Evolutionary conservation across 2,113 vertebrate genomes (phyloP), one percentile per base, ranked within the genome.

Genomic region (Cettia cetti): DNA sequence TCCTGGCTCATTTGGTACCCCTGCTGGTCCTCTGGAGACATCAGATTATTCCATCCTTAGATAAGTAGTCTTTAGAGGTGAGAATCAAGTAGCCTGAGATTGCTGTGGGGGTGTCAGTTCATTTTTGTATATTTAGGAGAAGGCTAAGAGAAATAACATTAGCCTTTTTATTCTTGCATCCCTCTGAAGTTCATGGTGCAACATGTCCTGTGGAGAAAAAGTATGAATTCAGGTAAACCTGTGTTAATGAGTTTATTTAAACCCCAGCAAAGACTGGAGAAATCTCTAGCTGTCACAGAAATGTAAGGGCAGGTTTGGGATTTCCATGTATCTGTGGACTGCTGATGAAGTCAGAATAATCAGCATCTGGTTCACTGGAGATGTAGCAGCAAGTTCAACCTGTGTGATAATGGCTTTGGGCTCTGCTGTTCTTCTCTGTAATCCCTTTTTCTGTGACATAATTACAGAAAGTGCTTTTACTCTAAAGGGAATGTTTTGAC

Each of bases 291-390:
- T 90, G 75, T 76, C 26, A 39, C 7, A 15, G 28, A 80, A 86
- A 49, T 4, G 0, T 27, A 26, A 45, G 53, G 28, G 15, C 42
- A 49, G 47, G 4, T 52, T 33, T 78, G 86, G 59, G 33, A 39
- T 44, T 80, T 65, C 56, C 0, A 0, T 49, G 5, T 2, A 3
- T n/a, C 65, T 69, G 2, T 18, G 44, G 30, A 18, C 53, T 84
- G 37, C 35, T 2, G 7, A 85, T 40, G 23, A 24, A 7, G 2
- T 35, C 0, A 1, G 20, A 15, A 15, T 15, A 37, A 37, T 21
- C 59, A 72, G 65, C 3, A 4, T 61, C 9, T 80, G 21, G 4
- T 39, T 77, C n/a, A 26, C 7, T 30, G 37, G 60, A 74, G 50
- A 3, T 56, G 31, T 3, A 66, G 66, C 10, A 49, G 40, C 14